Evolutionary conservation across 2,113 vertebrate genomes (phyloP).

Genomic region (Leptobrachium ailaonicum): DNA sequence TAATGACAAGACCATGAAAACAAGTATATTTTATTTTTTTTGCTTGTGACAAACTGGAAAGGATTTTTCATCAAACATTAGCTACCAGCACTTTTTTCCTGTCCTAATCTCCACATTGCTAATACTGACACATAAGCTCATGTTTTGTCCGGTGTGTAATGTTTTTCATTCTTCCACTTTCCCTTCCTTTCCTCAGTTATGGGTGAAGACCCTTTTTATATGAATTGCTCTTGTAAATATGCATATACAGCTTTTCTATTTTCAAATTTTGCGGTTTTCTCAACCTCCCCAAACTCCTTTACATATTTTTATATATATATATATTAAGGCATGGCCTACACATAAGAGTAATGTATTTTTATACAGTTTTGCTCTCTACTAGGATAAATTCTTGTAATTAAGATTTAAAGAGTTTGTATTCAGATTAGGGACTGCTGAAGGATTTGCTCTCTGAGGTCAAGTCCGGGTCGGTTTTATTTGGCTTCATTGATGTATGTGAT

Average conservation of each 20-base stretch:
- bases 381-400: conserved; percentile 19
- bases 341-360: conserved; percentile 36
- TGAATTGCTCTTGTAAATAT: conserved; percentile 32
- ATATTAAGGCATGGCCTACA: conserved; percentile 13
- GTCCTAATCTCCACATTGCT: too few relatives aligned
- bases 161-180: neutral
- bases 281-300: neutral
- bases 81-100: too few relatives aligned
- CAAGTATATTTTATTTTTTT: too few relatives aligned
- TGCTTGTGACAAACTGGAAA: too few relatives aligned
- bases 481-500: neutral
- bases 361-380: conserved; percentile 13
- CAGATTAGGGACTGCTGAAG: neutral
- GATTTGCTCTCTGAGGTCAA: conserved; percentile 3
- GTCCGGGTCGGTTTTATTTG: neutral
- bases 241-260: conserved; percentile 28
- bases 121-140: neutral
- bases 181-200: neutral
- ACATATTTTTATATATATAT: conserved; percentile 41
- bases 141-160: neutral
- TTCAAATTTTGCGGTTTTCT: conserved; percentile 16
- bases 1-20: too few relatives aligned
- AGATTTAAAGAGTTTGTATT: neutral
- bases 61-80: too few relatives aligned
- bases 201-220: conserved; percentile 15